These are phyloP conservation scores for Megaceryle alcyon DNA, from an alignment of 2,797 vertebrate species.

Conservation along the genomic window DNA sequence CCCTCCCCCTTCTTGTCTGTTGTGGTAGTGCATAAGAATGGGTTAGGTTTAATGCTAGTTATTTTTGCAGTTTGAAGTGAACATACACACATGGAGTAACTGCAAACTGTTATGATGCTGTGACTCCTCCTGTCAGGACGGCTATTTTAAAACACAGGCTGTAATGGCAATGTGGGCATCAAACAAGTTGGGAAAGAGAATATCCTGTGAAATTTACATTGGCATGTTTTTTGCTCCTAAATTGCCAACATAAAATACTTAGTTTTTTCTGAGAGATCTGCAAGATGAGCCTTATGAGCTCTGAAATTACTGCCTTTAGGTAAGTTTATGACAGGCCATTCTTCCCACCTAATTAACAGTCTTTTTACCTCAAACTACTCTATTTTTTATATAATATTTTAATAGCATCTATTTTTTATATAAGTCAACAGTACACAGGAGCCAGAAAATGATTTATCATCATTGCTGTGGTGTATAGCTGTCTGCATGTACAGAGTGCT, in stretches of 20 bases:
- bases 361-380: not conserved
- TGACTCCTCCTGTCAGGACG: not conserved
- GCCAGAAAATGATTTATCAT: not conserved
- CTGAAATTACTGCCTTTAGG: not conserved
- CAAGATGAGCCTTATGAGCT: not conserved
- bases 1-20: not conserved
- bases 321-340: not conserved
- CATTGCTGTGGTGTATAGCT: not conserved
- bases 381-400: not conserved
- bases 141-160: not conserved
- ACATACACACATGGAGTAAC: fast-evolving
- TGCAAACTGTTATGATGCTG: not conserved
- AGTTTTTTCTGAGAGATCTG: not conserved
- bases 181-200: not conserved
- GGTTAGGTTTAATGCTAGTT: not conserved
- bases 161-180: not conserved
- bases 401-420: not conserved
- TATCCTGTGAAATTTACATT: not conserved
- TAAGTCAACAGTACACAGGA: not conserved
- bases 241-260: not conserved
- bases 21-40: not conserved
- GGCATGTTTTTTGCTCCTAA: fast-evolving
- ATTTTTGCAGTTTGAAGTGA: not conserved
- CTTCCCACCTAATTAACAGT: not conserved
- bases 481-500: not conserved